Base-by-base conservation (phyloP, 2,888 invertebrate species). In the Fissipunctia ypsillon region DNA sequence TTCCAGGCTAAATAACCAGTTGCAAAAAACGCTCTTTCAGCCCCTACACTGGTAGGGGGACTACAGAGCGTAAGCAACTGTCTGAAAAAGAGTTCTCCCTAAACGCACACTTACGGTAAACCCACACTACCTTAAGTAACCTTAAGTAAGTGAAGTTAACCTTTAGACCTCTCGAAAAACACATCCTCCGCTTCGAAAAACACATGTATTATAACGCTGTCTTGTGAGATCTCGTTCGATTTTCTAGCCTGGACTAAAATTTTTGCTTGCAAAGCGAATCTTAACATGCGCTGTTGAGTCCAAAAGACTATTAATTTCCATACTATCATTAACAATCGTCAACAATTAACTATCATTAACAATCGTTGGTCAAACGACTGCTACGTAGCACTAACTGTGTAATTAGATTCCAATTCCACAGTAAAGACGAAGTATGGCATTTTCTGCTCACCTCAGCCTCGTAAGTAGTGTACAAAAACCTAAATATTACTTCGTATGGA, bases 351-450 rank as follows among this genome's bases (percentile, higher is more conserved):
- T 25, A 31, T 41, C 50, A 69, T 38, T 54, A 69, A 69, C 6
- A 54, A 38, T 56, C 41, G 9, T 31, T 45, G 25, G 35, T 35
- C 25, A 54, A 41, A 48, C 28, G 16, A 38, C 56, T 22, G 56
- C 35, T n/a, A 63, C 35, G 5, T 7, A 28, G 1, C 41, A n/a
- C 1, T 41, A 63, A 14, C 35, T 22, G 50, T 43, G 35, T 43
- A 35, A 52, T 73, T 50, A 28, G 16, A 73, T 61, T 43, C 31
- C 64, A 73, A 73, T 61, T 52, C 25, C 52, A 73, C 28, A 19
- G 28, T 54, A 31, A 16, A 41, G n/a, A 19, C 14, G 14, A 28
- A 14, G n/a, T 19, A n/a, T 59, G 19, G 19, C 3, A 57, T 59
- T 48, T 22, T 52, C 35, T 28, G 19, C 50, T 28, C 43, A 68